Percentiles rank a stretch among this genome's conserved stretches.
Evolutionary conservation across 2,888 invertebrate genomes (phyloP).

Genomic region (Lepidochrysops patricia): DNA sequence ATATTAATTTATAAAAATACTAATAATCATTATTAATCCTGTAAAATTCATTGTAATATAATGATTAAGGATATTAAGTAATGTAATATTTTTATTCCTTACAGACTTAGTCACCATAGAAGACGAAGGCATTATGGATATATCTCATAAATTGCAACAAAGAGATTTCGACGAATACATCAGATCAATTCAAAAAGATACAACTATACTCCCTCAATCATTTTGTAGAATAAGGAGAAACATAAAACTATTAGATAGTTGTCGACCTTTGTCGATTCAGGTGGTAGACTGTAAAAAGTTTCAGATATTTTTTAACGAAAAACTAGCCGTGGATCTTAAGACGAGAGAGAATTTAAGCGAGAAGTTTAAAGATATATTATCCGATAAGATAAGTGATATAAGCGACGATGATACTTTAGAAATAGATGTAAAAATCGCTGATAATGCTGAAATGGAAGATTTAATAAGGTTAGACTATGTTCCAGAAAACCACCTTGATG

Average conservation of each 20-base stretch:
- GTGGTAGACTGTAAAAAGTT: conserved; percentile 24
- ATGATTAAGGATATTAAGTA: no score
- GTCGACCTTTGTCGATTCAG: conserved; percentile 23
- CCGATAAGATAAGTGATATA: neutral
- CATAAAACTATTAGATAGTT: conserved; percentile 21
- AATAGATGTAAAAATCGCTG: neutral
- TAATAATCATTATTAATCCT: no score
- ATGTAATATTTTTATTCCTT: neutral
- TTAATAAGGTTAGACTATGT: neutral
- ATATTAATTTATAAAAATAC: no score
- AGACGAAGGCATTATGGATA: neutral
- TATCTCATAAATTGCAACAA: neutral
- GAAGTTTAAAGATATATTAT: neutral
- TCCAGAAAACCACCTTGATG: neutral
- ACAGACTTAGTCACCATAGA: neutral
- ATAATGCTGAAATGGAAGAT: neutral
- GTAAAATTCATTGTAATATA: no score
- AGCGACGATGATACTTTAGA: neutral
- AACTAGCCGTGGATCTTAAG: neutral
- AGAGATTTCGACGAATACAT: conserved; percentile 4
- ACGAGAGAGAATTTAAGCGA: neutral
- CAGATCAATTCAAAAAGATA: conserved; percentile 18
- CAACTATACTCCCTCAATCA: conserved; percentile 19
- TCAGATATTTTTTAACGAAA: neutral
- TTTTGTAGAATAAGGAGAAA: conserved; percentile 25